Conservation (phyloP, 2,113 vertebrate species). For the Silurus asotus region DNA sequence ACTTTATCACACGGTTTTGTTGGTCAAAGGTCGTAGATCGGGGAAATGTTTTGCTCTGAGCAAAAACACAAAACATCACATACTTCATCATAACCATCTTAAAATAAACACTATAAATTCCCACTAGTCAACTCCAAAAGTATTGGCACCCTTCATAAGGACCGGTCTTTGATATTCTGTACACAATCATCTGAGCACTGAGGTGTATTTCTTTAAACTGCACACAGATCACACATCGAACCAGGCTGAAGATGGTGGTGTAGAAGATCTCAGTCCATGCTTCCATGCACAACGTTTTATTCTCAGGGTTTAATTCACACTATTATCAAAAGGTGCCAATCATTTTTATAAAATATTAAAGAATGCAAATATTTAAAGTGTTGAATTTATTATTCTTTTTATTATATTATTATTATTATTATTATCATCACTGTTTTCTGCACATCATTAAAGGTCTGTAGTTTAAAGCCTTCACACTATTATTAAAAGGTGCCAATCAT, state of each 20-base stretch:
- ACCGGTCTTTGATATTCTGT: not conserved
- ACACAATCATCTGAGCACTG: not conserved
- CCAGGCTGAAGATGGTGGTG: not conserved
- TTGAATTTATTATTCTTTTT: not conserved
- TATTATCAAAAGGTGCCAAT: not conserved
- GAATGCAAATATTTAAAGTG: not conserved
- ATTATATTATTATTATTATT: not conserved
- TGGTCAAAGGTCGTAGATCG: constrained; percentile 59
- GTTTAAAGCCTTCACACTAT: not conserved
- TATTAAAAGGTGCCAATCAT: not conserved
- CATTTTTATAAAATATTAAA: not conserved
- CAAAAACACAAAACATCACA: not conserved
- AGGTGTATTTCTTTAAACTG: not conserved
- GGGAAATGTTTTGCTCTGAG: constrained; percentile 48
- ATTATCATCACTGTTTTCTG: not conserved
- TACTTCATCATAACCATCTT: not conserved
- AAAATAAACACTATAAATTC: not conserved
- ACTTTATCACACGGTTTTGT: constrained; percentile 29
- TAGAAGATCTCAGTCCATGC: not conserved
- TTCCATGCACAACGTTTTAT: not conserved
- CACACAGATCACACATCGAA: not conserved
- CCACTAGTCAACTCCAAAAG: not conserved
- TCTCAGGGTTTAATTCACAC: not conserved
- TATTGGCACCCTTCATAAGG: not conserved
- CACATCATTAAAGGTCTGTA: no score